Evolutionary conservation across 2,888 invertebrate species (phyloP).

Genomic region (Drepanosiphum platanoidis): DNA sequence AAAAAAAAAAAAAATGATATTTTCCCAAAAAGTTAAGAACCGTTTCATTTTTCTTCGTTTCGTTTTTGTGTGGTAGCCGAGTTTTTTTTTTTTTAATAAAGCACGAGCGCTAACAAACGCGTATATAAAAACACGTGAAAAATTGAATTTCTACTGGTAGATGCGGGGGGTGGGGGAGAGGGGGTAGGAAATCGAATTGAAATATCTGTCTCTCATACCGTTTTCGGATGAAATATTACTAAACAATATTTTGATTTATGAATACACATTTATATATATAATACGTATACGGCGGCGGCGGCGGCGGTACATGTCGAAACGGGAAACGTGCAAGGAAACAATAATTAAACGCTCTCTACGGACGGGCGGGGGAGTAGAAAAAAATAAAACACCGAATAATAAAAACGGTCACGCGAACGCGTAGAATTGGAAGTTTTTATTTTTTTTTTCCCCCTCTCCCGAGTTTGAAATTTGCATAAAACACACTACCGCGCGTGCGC

Average conservation of each 20-base stretch:
- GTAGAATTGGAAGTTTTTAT: background rate
- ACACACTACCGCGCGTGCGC: background rate
- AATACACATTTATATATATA: constrained; percentile 21
- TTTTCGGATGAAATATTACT: constrained; percentile 29
- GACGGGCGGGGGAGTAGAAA: background rate
- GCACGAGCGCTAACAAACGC: background rate
- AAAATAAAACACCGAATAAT: constrained; percentile 26
- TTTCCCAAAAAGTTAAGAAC: background rate
- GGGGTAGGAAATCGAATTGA: constrained; percentile 39
- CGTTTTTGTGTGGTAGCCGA: background rate
- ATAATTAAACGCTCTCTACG: constrained; percentile 7
- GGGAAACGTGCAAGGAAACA: constrained; percentile 18
- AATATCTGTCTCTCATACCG: constrained; percentile 22
- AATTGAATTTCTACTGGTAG: constrained; percentile 30
- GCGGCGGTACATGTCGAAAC: background rate
- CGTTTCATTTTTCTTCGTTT: constrained; percentile 33
- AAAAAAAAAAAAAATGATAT: background rate
- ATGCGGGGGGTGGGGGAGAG: too few species aligned
- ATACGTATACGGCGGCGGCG: too few species aligned
- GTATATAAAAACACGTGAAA: constrained; percentile 17
- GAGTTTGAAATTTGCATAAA: background rate
- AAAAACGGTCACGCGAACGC: background rate
- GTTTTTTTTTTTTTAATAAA: constrained; percentile 20
- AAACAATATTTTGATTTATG: constrained; percentile 52
- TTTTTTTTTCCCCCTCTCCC: background rate